Percentiles rank a stretch among this genome's conserved stretches.
These are phyloP conservation scores for Thripadectes ignobilis DNA, from an alignment of 2,797 vertebrate species.

Conservation along the genomic window DNA sequence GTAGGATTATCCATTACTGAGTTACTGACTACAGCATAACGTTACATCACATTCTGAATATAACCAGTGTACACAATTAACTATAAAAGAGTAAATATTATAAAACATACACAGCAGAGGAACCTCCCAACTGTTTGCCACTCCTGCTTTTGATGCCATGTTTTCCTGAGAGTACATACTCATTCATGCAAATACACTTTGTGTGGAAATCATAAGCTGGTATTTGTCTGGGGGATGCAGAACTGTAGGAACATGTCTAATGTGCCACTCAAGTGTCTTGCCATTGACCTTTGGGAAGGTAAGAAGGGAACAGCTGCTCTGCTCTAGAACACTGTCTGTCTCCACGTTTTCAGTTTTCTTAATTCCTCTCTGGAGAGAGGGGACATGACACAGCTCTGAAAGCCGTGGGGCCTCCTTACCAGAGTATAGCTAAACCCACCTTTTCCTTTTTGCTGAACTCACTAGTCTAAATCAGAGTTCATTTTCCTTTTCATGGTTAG, in stretches of 20 bases:
- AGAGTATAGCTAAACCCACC: not conserved
- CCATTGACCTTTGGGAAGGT: not conserved
- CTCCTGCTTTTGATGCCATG: not conserved
- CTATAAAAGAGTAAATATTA: not conserved
- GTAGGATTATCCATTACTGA: not conserved
- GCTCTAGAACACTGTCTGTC: not conserved
- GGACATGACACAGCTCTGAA: not conserved
- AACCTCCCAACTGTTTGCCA: not conserved
- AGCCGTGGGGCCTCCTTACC: not conserved
- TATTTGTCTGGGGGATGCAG: not conserved
- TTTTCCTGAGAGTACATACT: not conserved
- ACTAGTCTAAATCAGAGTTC: not conserved
- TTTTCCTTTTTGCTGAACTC: not conserved
- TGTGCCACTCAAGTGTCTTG: not conserved
- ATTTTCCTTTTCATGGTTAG: not conserved
- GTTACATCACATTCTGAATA: not conserved
- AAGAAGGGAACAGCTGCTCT: not conserved
- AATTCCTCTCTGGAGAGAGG: not conserved
- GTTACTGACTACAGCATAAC: not conserved
- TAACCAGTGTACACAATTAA: not conserved
- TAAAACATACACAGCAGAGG: not conserved
- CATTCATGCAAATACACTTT: not conserved
- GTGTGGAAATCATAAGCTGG: not conserved
- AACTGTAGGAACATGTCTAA: not conserved
- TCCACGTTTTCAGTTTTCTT: not conserved